Evolutionary conservation across 2,113 vertebrate genomes (phyloP).

Genomic region (Paracanthobrama guichenoti): DNA sequence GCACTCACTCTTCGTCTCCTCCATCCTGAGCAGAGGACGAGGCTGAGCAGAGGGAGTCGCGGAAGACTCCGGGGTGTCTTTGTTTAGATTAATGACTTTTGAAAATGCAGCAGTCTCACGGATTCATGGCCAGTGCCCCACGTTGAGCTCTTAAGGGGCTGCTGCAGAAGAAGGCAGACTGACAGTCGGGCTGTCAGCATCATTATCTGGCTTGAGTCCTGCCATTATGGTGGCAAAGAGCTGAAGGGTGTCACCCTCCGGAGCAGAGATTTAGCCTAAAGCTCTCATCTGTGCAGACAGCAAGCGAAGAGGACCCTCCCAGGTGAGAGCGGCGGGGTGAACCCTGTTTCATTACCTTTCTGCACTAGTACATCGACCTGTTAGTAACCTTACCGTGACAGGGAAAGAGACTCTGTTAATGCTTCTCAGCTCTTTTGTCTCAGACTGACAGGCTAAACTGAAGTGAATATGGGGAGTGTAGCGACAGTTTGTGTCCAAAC

Average conservation of each 20-base stretch:
- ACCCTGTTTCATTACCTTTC: conserved; percentile 44
- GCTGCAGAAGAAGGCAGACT: conserved; percentile 16
- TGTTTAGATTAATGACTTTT: conserved; percentile 61
- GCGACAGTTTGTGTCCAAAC: conserved; percentile 2
- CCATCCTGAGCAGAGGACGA: conserved; percentile 27
- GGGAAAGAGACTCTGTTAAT: conserved; percentile 35
- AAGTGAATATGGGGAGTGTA: conserved; percentile 9
- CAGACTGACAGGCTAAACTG: conserved; percentile 10
- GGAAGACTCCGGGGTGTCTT: conserved; percentile 30
- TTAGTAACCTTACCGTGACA: conserved; percentile 47
- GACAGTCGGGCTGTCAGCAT: conserved; percentile 46
- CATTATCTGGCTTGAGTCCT: conserved; percentile 41
- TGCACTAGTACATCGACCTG: conserved; percentile 43
- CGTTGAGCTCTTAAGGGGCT: conserved; percentile 43
- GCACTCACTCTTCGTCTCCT: conserved; percentile 12
- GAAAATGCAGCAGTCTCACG: conserved; percentile 52
- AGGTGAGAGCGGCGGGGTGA: conserved; percentile 34
- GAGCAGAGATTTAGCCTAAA: conserved; percentile 46
- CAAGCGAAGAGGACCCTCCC: conserved; percentile 23
- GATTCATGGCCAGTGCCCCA: conserved; percentile 34
- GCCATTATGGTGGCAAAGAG: conserved; percentile 47
- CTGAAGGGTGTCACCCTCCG: conserved; percentile 47
- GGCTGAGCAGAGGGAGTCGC: not conserved
- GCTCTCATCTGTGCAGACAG: conserved; percentile 46
- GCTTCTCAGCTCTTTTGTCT: conserved; percentile 16